Evolutionary conservation across 1,140 invertebrate genomes (phyloP), one percentile per base, ranked within the genome.

Genomic region (Megathymus violae): DNA sequence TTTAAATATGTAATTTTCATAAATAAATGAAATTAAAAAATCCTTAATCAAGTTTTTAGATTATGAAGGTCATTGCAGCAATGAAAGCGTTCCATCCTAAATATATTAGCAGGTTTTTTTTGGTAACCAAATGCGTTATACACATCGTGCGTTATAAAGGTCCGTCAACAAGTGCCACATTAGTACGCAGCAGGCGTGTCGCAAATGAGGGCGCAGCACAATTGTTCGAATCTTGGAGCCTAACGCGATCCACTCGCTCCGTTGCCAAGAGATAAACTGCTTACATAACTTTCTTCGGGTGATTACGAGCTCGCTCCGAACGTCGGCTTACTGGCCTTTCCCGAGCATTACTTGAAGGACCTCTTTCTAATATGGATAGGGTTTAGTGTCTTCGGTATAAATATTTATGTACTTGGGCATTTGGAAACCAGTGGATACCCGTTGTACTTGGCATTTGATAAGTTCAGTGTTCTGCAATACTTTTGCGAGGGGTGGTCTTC

Each of bases 181-280:
- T 48, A 44, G 61, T 64, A 85, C 64, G 50, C 76, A 38, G 16
- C 15, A 64, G 82, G 85, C 83, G 85, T 73, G 63, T 47, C 48
- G 61, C 82, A 76, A 78, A 88, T 80, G 79, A 85, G 69, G 71
- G 71, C 70, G 47, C 59, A 67, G 67, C n/a, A n/a, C 69, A 80
- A 88, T 85, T 86, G 83, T 86, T 85, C 72, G 81, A 85, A 88
- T 82, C 85, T 86, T 86, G 83, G 85, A 78, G 68, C 77, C 79
- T 84, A 85, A 82, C 81, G 72, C 69, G 71, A 71, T 80, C 74
- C 69, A 69, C 27, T 48, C 58, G 76, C 36, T 58, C 52, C 43
- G 83, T 85, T 80, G 82, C 82, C 69, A 62, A 66, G 80, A 47
- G 74, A 80, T 80, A 85, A 85, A 82, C 78, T 76, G 80, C 78